Evolutionary conservation across 2,797 vertebrate species (phyloP).

Genomic region (Petrocephalus schoutedeni): DNA sequence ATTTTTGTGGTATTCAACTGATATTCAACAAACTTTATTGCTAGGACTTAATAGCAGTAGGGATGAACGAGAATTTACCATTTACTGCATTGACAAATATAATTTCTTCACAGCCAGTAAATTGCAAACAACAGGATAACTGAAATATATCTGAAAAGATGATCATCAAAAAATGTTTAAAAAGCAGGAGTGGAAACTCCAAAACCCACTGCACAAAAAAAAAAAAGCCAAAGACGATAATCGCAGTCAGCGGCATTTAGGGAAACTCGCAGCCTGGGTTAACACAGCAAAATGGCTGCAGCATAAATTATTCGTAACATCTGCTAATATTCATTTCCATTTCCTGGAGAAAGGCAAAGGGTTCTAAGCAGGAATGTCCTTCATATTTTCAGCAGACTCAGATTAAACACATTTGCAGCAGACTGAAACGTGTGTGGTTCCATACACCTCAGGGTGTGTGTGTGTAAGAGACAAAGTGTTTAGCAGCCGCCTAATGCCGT

Average conservation of each 20-base stretch:
- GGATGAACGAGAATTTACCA: background rate
- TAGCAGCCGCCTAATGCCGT: background rate
- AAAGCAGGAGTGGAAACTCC: background rate
- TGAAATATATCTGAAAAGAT: background rate
- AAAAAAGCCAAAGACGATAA: background rate
- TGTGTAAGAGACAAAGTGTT: background rate
- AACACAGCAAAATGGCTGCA: background rate
- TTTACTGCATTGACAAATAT: background rate
- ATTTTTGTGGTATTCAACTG: background rate
- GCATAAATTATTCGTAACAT: background rate
- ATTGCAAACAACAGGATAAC: background rate
- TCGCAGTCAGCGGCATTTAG: background rate
- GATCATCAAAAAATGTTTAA: background rate
- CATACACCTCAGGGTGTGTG: background rate
- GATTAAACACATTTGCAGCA: background rate
- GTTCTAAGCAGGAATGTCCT: background rate
- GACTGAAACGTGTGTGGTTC: background rate
- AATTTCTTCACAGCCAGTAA: background rate
- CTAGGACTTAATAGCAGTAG: background rate
- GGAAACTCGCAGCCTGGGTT: background rate
- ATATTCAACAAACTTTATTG: background rate
- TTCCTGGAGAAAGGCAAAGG: conserved; percentile 1
- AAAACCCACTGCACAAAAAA: background rate
- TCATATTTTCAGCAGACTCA: background rate
- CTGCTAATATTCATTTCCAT: background rate